phyloP scores from a whole-genome alignment of 2,113 vertebrate genomes.

The Cervus canadensis region DNA sequence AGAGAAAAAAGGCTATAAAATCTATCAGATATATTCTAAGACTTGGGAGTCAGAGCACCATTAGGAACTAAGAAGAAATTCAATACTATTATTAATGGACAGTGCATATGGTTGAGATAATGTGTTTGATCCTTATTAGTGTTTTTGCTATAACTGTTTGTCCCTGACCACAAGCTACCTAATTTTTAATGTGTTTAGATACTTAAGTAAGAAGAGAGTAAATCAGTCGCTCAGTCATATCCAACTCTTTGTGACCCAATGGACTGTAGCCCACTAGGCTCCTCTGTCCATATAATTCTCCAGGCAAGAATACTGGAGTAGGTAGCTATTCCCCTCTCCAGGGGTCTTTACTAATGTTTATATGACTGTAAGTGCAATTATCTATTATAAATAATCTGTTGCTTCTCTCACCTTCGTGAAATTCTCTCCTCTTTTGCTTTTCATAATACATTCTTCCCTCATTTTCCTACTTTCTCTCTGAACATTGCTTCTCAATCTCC shows the following conservation, averaged over 20 bases:
- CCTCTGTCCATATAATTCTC: neutral
- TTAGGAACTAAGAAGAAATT: neutral
- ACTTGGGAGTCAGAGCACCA: neutral
- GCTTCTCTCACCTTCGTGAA: neutral
- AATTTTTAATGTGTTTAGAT: neutral
- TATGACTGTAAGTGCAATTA: neutral
- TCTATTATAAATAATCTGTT: neutral
- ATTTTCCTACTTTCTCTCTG: neutral
- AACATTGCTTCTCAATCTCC: neutral
- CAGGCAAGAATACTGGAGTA: neutral
- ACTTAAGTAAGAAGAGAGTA: neutral
- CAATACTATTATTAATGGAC: neutral
- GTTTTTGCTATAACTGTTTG: neutral
- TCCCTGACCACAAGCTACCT: neutral
- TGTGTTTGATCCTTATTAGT: neutral
- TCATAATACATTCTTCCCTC: neutral
- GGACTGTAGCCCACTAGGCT: neutral
- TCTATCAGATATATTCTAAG: neutral
- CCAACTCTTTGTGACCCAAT: fast-evolving
- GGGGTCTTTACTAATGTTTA: neutral
- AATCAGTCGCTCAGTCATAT: neutral
- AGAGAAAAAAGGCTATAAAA: neutral
- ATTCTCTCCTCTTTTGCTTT: neutral
- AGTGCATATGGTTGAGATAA: neutral
- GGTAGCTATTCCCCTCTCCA: neutral